A percentile compares a stretch with the other conserved stretches of the same genome.
These are phyloP conservation scores for Catocala sponsa DNA, from an alignment of 2,888 invertebrate genomes.

Conservation along the genomic window DNA sequence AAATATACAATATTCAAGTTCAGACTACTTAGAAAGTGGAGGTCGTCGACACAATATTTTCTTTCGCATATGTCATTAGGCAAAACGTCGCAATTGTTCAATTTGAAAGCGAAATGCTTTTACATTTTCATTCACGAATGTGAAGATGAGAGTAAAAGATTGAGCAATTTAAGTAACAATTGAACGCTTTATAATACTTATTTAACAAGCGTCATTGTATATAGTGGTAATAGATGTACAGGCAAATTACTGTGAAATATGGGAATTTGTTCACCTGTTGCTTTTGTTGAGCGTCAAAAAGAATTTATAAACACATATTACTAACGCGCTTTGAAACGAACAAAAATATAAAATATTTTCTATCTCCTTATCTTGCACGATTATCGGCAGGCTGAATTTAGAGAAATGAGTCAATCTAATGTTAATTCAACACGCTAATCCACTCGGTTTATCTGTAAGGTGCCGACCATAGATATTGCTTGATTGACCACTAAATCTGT, in stretches of 20 bases:
- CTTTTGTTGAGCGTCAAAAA: neutral
- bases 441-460: constrained; percentile 6
- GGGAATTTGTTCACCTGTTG: constrained; percentile 35
- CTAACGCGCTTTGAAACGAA: too few relatives aligned
- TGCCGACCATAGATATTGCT: constrained; percentile 4
- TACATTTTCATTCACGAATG: constrained; percentile 56
- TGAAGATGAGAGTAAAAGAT: constrained; percentile 55
- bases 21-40: constrained; percentile 69
- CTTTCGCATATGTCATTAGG: constrained; percentile 65
- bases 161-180: constrained; percentile 57
- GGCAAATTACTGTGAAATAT: constrained; percentile 26
- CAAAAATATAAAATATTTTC: neutral
- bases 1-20: constrained; percentile 59
- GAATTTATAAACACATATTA: too few relatives aligned
- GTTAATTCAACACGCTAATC: constrained; percentile 9
- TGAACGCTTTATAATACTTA: constrained; percentile 46
- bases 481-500: constrained; percentile 12
- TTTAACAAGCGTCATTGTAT: constrained; percentile 40
- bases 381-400: neutral
- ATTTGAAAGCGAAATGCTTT: constrained; percentile 67
- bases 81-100: constrained; percentile 63
- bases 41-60: constrained; percentile 69
- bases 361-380: neutral
- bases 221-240: constrained; percentile 15
- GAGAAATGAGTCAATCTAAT: neutral